phyloP scores from a whole-genome alignment of 2,888 invertebrate species.

The Ariolimax columbianus region DNA sequence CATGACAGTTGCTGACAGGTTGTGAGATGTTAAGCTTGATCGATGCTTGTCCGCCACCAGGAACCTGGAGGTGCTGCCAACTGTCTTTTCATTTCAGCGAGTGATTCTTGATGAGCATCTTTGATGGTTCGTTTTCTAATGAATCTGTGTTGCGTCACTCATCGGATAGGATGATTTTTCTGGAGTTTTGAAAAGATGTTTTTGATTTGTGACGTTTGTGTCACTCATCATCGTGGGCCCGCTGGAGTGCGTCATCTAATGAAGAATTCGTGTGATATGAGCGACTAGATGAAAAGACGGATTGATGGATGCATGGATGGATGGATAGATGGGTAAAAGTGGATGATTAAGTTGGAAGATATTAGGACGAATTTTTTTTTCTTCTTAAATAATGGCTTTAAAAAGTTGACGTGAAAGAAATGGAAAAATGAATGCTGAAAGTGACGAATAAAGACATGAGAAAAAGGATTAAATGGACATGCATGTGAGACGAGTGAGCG shows the following conservation, averaged over 20 bases:
- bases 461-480: not conserved
- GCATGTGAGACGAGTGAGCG: not conserved
- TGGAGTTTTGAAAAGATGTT: not conserved
- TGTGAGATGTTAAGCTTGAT: not conserved
- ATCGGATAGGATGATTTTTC: not conserved
- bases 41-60: not conserved
- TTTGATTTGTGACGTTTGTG: not conserved
- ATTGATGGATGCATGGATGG: not conserved
- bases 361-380: not conserved
- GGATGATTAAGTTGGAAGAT: not conserved
- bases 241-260: not conserved
- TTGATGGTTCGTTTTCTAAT: not conserved
- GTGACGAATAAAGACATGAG: not conserved
- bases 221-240: not conserved
- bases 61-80: not conserved
- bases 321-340: not conserved
- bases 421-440: not conserved
- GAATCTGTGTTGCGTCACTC: not conserved
- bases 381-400: not conserved
- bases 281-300: not conserved
- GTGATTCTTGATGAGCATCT: not conserved
- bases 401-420: not conserved
- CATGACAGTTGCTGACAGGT: not conserved
- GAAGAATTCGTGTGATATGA: not conserved
- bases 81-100: not conserved